Percentiles rank a stretch among this genome's conserved stretches.
These are phyloP conservation scores for Thecocarcelia acutangulata DNA, from an alignment of 2,888 invertebrate genomes.

Conservation along the genomic window DNA sequence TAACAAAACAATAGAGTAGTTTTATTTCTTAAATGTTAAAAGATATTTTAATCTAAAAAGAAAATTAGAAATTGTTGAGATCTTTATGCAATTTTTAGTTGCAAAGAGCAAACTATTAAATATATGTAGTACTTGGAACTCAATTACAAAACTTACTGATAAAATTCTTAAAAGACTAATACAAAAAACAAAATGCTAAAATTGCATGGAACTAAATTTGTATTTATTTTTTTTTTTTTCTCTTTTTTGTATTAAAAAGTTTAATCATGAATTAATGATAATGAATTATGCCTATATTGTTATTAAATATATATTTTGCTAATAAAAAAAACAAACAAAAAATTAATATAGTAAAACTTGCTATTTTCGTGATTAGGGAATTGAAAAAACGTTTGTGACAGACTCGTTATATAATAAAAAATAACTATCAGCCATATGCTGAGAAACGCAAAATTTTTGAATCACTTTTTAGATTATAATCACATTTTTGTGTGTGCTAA, in stretches of 20 bases:
- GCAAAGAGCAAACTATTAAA: constrained; percentile 8
- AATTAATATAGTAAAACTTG: constrained; percentile 13
- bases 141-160: not conserved
- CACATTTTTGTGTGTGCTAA: too few species aligned
- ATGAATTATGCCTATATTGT: constrained; percentile 40
- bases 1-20: constrained; percentile 51
- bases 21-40: constrained; percentile 48
- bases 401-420: too few species aligned
- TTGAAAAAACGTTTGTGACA: too few species aligned
- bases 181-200: not conserved
- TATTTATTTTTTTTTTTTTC: not conserved
- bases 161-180: not conserved
- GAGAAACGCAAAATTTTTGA: too few species aligned
- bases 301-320: constrained; percentile 53
- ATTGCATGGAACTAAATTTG: constrained; percentile 8
- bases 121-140: constrained; percentile 4
- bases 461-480: too few species aligned
- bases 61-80: constrained; percentile 21
- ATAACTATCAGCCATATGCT: too few species aligned
- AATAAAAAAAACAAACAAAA: constrained; percentile 41
- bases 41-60: constrained; percentile 11
- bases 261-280: constrained; percentile 26
- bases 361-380: not conserved
- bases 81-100: constrained; percentile 29
- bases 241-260: constrained; percentile 34